Evolutionary conservation across 2,113 vertebrate species (phyloP), one percentile per base, ranked within the genome.

Genomic region (Poecile atricapillus): DNA sequence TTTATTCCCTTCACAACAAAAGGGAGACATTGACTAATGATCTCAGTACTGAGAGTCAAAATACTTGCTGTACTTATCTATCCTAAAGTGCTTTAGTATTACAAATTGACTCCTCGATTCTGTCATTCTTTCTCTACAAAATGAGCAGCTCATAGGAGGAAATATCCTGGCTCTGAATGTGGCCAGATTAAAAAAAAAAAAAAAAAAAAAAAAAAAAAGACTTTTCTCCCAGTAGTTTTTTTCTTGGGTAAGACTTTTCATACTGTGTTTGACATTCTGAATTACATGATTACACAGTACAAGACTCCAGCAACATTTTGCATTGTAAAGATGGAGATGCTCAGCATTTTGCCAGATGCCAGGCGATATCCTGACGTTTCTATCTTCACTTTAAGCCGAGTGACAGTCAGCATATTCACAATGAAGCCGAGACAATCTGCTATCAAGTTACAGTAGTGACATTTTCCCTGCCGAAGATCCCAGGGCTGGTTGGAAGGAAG

Each of bases 321-420:
- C 83, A 83, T 95, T 94, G 95, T 96, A 65, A 93, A 94, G 76
- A 95, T 87, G 93, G 84, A 96, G 93, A 69, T 86, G 63, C 95
- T 95, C 96, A 94, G 94, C 93, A 88, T 96, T 97, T 96, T 91
- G 67, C 90, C 82, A 95, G 84, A 95, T 90, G 95, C 92, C 95
- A 94, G 90, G 70, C 52, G 87, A 91, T 90, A 93, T 87, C 59
- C 96, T 91, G 96, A 84, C 92, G 91, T 91, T 96, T 89, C 91
- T 56, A 23, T 93, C 95, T 80, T 83, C 89, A 71, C 90, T 97
- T 97, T 83, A n/a, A 96, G 91, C 91, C 47, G 47, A 92, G 83
- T 87, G 91, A 93, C 89, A 95, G 91, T 93, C 94, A 97, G 96
- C 97, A 96, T 88, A 83, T 96, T 95, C 96, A 91, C 91, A 95